phyloP scores from a whole-genome alignment of 2,113 vertebrate genomes.

The Himantopus leucocephalus region DNA sequence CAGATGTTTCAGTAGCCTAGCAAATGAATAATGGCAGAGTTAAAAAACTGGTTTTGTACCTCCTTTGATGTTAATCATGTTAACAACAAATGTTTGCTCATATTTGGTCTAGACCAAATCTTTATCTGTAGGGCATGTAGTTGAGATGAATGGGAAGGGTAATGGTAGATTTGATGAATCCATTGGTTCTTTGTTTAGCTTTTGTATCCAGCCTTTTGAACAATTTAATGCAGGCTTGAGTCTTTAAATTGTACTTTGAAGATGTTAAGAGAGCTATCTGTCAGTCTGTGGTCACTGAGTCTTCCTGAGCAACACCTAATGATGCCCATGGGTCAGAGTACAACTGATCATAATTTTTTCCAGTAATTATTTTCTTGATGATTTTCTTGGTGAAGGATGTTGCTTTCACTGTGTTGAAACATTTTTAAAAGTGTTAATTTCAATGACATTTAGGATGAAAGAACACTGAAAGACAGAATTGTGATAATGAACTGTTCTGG shows the following conservation, averaged over 20 bases:
- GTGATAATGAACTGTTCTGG: neutral
- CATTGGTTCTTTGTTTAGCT: neutral
- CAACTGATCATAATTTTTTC: neutral
- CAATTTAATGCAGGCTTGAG: neutral
- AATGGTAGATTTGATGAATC: fast-evolving
- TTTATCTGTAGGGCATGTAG: neutral
- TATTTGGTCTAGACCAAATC: neutral
- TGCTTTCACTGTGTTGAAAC: neutral
- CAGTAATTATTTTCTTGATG: neutral
- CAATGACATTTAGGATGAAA: neutral
- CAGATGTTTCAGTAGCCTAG: neutral
- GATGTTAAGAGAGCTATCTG: neutral
- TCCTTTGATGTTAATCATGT: neutral
- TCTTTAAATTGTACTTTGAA: neutral
- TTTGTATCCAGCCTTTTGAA: neutral
- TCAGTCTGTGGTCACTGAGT: neutral
- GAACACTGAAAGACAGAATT: neutral
- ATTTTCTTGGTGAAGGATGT: neutral
- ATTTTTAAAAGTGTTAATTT: neutral
- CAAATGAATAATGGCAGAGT: neutral
- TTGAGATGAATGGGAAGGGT: neutral
- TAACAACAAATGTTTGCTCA: neutral
- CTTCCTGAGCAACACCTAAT: neutral
- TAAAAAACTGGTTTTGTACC: neutral
- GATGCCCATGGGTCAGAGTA: neutral